Conservation (phyloP, 2,797 vertebrate genomes). For the Oophaga sylvatica region DNA sequence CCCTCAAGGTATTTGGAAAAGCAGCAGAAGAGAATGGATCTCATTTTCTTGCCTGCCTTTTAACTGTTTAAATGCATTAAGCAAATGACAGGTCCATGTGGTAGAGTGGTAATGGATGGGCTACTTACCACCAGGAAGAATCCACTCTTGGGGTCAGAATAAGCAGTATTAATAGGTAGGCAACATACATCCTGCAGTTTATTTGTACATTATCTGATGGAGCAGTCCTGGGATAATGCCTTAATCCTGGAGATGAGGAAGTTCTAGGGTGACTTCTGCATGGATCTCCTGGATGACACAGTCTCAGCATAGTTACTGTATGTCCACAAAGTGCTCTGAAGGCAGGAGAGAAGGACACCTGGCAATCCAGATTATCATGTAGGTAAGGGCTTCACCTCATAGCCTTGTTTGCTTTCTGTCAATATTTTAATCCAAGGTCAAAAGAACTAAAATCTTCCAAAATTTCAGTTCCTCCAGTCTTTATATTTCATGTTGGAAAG, state of each 20-base stretch:
- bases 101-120: not conserved
- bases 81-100: constrained; percentile 34
- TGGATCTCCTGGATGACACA: constrained; percentile 75
- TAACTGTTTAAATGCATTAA: constrained; percentile 48
- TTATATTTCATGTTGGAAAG: not conserved
- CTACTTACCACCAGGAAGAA: constrained; percentile 93
- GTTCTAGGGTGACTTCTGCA: constrained; percentile 72
- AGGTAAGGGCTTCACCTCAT: constrained; percentile 44
- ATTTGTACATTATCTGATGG: constrained; percentile 70
- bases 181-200: constrained; percentile 73
- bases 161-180: constrained; percentile 83
- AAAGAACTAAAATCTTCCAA: not conserved
- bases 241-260: constrained; percentile 68
- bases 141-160: constrained; percentile 87
- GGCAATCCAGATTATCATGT: constrained; percentile 55
- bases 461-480: not conserved
- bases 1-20: constrained; percentile 45
- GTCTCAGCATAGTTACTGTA: constrained; percentile 79
- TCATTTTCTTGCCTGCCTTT: constrained; percentile 33
- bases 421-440: constrained; percentile 10
- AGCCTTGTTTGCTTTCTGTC: not conserved
- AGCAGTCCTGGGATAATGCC: constrained; percentile 64
- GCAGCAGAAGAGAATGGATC: constrained; percentile 11
- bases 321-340: constrained; percentile 66
- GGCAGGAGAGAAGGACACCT: constrained; percentile 45